Evolutionary conservation across 2,888 invertebrate species (phyloP).

Genomic region (Horisme vitalbata): DNA sequence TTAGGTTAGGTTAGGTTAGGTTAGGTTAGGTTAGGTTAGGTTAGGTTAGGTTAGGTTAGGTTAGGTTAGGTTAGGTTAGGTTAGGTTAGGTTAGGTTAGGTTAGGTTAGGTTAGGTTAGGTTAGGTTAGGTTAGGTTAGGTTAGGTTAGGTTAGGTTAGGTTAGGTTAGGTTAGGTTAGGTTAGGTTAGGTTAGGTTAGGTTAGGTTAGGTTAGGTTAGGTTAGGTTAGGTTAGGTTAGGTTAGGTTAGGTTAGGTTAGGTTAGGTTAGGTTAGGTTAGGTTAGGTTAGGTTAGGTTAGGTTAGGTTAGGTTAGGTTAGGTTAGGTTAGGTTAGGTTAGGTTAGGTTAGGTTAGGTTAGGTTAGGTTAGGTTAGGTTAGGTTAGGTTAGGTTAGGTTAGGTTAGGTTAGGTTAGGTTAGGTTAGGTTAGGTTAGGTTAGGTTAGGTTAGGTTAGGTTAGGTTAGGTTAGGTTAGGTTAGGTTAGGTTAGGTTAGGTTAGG

Average conservation of each 20-base stretch:
- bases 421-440: background rate
- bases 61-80: conserved; percentile 35
- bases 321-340: background rate
- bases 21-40: conserved; percentile 36
- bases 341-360: background rate
- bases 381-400: background rate
- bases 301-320: background rate
- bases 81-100: conserved; percentile 36
- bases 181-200: conserved; percentile 7
- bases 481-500: background rate
- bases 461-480: background rate
- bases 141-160: conserved; percentile 8
- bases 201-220: conserved; percentile 8
- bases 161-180: conserved; percentile 8
- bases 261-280: background rate
- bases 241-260: background rate
- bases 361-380: background rate
- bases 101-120: conserved; percentile 36
- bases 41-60: conserved; percentile 35
- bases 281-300: background rate
- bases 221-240: background rate
- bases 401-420: background rate
- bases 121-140: conserved; percentile 11
- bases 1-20: conserved; percentile 35
- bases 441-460: background rate